Base-by-base conservation (phyloP, 2,113 vertebrate genomes). In the Acanthisitta chloris region DNA sequence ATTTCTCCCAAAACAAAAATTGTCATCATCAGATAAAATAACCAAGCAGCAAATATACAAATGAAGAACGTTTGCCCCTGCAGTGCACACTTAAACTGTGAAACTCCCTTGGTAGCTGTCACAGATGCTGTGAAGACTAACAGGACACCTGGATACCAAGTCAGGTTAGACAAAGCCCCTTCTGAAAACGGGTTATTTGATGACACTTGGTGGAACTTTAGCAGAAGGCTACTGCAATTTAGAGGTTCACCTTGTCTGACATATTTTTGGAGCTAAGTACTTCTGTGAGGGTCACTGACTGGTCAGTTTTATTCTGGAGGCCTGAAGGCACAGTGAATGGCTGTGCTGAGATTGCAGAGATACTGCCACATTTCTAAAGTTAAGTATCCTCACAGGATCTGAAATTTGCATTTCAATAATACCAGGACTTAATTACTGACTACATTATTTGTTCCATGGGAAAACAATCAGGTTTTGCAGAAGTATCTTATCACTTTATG, bases 41-140 rank as follows among this genome's bases (percentile, higher is more conserved):
- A 46, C 2, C 20, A 66, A 79, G 65, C 12, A 90, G 29, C 13
- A 58, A 26, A 7, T 5, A 59, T 3, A 64, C 2, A 72, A 85
- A 79, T 29, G 55, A 94, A 67, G 45, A 48, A 29, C 31, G 49
- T 74, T 5, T 23, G 18, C 6, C 26, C 28, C 12, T 62, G 28
- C 55, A 31, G 14, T 5, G 3, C 14, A 57, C 19, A 13, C 10
- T 62, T n/a, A 46, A 38, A 74, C 10, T 2, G 1, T 38, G 9
- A 38, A 76, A 72, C 24, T 67, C 24, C 24, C 31, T 31, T 0
- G 0, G 23, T 17, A 2, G 1, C 24, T 71, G 12, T 43, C 42
- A 45, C 24, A 46, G 31, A 42, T 33, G 71, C 9, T 51, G 7
- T 4, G 17, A 15, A 87, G 12, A 11, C 42, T 23, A 34, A 70